phyloP scores from a whole-genome alignment of 2,113 vertebrate species.

The Penelope pileata region DNA sequence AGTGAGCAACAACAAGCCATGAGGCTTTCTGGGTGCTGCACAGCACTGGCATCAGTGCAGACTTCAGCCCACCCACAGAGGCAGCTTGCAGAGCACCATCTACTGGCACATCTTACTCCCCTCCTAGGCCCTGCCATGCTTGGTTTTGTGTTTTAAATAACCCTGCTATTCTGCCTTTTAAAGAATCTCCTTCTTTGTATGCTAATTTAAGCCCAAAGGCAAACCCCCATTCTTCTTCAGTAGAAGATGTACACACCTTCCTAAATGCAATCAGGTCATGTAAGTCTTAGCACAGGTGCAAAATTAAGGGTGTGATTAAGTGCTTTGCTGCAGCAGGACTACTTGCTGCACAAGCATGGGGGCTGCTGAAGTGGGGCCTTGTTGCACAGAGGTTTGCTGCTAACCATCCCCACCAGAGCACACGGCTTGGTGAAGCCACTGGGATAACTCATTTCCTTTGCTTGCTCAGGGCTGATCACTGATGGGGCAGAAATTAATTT shows the following conservation, averaged over 20 bases:
- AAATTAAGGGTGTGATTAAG: slow-evolving; percentile 16
- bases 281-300: neutral
- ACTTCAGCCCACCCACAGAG: neutral
- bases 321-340: neutral
- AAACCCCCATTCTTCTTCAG: neutral
- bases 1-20: neutral
- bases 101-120: neutral
- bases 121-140: neutral
- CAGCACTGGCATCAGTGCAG: neutral
- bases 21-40: neutral
- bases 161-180: neutral
- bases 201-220: slow-evolving; percentile 17
- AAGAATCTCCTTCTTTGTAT: neutral
- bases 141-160: slow-evolving; percentile 17
- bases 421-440: slow-evolving; percentile 18
- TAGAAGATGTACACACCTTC: neutral
- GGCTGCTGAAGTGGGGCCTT: slow-evolving; percentile 1
- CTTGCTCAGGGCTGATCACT: slow-evolving; percentile 68
- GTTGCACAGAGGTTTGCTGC: slow-evolving; percentile 27
- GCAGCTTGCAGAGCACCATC: neutral
- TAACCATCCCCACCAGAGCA: neutral
- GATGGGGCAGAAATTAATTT: slow-evolving; percentile 74
- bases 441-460: slow-evolving; percentile 44
- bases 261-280: neutral
- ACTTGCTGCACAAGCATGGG: neutral